These are phyloP conservation scores for Eugnorisma glareosa DNA, from an alignment of 2,888 invertebrate genomes.

Conservation along the genomic window DNA sequence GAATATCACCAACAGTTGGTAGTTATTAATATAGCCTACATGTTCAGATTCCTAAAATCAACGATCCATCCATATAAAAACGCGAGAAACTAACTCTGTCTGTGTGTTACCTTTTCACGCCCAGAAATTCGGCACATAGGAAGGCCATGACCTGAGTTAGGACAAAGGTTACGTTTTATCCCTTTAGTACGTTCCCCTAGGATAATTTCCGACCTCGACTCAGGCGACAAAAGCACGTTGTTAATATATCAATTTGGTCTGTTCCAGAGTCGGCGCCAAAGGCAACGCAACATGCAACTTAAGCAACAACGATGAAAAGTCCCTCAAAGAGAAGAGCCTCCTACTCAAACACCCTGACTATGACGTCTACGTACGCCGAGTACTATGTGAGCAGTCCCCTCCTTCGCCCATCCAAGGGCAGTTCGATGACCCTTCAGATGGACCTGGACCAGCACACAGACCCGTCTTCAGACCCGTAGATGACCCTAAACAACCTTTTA, in stretches of 20 bases:
- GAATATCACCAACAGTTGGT: background rate
- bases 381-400: conserved; percentile 85
- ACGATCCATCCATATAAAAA: background rate
- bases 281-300: conserved; percentile 87
- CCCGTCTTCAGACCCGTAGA: conserved; percentile 83
- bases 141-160: background rate
- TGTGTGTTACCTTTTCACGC: background rate
- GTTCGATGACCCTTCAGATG: conserved; percentile 75
- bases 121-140: background rate
- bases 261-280: conserved; percentile 86
- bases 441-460: conserved; percentile 69
- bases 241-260: conserved; percentile 8
- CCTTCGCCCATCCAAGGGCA: conserved; percentile 82
- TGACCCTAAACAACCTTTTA: conserved; percentile 78
- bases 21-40: background rate
- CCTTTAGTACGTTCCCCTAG: background rate
- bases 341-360: conserved; percentile 84
- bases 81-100: background rate
- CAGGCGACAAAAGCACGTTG: background rate
- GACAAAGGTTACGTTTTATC: background rate
- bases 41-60: too few relatives aligned
- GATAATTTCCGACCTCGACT: background rate
- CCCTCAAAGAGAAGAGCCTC: conserved; percentile 79
- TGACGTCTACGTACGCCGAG: conserved; percentile 83
- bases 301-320: conserved; percentile 80